Evolutionary conservation across 1,140 invertebrate species (phyloP).

Genomic region (Drosophila jambulina): DNA sequence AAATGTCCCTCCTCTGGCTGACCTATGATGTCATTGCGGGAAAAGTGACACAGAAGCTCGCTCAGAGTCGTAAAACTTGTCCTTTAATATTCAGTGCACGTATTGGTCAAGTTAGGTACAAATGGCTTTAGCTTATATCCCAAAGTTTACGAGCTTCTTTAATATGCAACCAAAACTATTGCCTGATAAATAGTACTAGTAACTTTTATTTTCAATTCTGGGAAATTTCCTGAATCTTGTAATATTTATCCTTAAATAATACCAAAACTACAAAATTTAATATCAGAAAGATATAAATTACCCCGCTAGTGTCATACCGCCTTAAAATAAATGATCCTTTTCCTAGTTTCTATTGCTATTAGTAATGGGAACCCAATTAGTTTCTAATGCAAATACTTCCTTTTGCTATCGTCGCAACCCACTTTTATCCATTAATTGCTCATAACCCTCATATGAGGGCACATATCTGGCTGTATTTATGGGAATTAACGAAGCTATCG

Average conservation of each 20-base stretch:
- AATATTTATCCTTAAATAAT: too few species aligned
- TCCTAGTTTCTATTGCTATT: not conserved
- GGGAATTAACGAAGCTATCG: not conserved
- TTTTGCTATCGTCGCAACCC: not conserved
- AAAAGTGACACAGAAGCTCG: not conserved
- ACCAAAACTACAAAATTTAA: not conserved
- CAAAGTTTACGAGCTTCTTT: not conserved
- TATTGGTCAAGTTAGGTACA: not conserved
- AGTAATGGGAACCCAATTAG: not conserved
- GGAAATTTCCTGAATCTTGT: not conserved
- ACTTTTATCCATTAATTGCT: not conserved
- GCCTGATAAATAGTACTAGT: not conserved
- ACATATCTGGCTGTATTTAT: not conserved
- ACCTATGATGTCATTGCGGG: constrained; percentile 22
- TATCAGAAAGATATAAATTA: not conserved
- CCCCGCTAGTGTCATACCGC: not conserved
- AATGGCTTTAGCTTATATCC: not conserved
- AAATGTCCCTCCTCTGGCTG: not conserved
- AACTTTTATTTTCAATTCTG: not conserved
- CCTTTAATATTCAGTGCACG: constrained; percentile 2
- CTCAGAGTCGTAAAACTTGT: not conserved
- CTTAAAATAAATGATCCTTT: not conserved
- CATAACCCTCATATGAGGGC: not conserved
- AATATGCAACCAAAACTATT: not conserved
- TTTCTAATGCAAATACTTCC: not conserved